Conservation (phyloP, 2,797 vertebrate genomes). For the Micromesistius poutassou region DNA sequence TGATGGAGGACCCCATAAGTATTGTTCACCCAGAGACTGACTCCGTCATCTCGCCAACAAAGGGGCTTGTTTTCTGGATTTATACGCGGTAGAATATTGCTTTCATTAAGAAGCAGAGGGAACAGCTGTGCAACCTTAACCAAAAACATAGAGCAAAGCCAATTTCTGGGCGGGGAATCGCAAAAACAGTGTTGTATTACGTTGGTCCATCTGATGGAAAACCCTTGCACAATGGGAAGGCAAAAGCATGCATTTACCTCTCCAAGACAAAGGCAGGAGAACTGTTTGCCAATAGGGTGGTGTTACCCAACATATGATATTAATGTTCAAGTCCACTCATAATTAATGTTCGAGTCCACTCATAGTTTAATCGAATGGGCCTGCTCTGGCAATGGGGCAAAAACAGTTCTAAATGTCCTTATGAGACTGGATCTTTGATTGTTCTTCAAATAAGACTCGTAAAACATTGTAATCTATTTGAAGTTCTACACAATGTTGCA, state of each 20-base stretch:
- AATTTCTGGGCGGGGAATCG: background rate
- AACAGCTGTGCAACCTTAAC: background rate
- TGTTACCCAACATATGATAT: background rate
- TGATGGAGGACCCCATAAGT: conserved; percentile 24
- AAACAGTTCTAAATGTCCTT: background rate
- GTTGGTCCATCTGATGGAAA: background rate
- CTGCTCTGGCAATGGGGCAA: too few relatives aligned
- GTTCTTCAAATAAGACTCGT: background rate
- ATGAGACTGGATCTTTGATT: background rate
- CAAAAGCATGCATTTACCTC: background rate
- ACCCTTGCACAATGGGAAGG: background rate
- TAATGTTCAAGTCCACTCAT: background rate
- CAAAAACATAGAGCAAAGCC: background rate
- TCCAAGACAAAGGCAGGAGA: background rate
- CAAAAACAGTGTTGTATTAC: background rate
- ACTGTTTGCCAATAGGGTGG: background rate
- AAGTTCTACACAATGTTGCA: background rate
- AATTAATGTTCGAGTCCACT: background rate
- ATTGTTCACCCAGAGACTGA: conserved; percentile 16
- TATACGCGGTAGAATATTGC: background rate
- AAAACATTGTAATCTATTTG: background rate
- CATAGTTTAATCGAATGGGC: too few relatives aligned
- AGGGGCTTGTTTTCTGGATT: background rate
- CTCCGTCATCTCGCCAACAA: conserved; percentile 15
- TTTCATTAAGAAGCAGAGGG: conserved; percentile 6